Conservation (phyloP, 2,113 vertebrate genomes). For the Procavia capensis region DNA sequence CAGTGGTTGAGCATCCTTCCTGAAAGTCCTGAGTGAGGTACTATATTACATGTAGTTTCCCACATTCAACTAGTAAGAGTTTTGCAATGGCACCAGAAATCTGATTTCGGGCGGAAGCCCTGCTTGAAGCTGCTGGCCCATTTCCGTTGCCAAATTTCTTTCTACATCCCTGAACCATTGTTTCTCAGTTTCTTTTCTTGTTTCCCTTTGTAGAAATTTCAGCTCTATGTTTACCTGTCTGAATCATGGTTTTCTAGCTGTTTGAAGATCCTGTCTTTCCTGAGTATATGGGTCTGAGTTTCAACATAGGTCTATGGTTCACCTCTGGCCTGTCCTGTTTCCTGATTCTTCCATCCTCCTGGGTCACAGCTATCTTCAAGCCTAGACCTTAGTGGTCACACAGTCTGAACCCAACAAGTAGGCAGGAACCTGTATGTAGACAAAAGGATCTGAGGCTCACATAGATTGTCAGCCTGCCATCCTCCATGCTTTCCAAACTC, state of each 20-base stretch:
- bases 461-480: no score
- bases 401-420: background rate
- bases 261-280: slow-evolving; percentile 5
- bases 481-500: background rate
- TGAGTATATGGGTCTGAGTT: background rate
- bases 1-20: background rate
- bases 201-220: background rate
- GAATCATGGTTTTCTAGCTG: background rate
- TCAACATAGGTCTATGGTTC: background rate
- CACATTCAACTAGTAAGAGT: background rate
- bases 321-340: background rate
- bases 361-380: fast-evolving
- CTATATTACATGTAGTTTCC: background rate
- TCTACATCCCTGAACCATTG: background rate
- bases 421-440: background rate
- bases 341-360: background rate
- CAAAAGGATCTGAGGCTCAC: background rate
- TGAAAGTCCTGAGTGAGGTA: background rate
- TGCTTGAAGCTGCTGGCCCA: background rate
- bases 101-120: background rate
- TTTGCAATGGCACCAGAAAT: background rate
- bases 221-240: background rate
- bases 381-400: background rate
- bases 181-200: slow-evolving; percentile 28
- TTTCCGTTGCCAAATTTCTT: slow-evolving; percentile 25